Evolutionary conservation across 2,113 vertebrate genomes (phyloP).

Genomic region (Poecile atricapillus): DNA sequence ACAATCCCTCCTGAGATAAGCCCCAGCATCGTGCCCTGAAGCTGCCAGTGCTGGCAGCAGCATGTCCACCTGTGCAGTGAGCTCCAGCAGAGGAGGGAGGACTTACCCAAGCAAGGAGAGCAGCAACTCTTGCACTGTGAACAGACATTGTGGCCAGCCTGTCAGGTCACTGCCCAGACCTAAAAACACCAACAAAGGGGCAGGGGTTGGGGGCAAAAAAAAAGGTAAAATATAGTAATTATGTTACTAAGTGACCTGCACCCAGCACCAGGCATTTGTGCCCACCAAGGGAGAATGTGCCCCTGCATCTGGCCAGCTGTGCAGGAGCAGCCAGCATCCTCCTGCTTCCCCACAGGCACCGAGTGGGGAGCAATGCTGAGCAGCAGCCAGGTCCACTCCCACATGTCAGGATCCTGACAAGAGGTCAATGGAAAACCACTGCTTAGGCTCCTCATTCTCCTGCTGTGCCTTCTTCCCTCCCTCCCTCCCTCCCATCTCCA

Average conservation of each 20-base stretch:
- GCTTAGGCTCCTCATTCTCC: not conserved
- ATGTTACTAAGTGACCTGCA: fast-evolving
- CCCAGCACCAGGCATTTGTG: fast-evolving
- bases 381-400: not conserved
- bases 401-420: not conserved
- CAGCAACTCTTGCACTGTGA: slow-evolving; percentile 50
- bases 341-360: not conserved
- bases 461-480: not conserved
- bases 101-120: slow-evolving; percentile 79
- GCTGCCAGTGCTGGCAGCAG: not conserved
- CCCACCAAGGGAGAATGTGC: not conserved
- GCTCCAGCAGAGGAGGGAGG: not conserved
- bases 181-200: not conserved
- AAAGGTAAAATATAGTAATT: not conserved
- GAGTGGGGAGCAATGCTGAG: not conserved
- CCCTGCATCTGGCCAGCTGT: not conserved
- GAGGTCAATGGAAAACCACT: not conserved
- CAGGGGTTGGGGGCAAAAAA: too few species aligned
- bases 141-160: slow-evolving; percentile 69
- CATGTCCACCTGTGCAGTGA: not conserved
- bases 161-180: not conserved
- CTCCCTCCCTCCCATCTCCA: not conserved
- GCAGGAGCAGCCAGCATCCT: not conserved
- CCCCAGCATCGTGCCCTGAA: fast-evolving
- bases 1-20: not conserved